These are phyloP conservation scores for Catharus ustulatus DNA, from an alignment of 2,797 vertebrate genomes.

Conservation along the genomic window DNA sequence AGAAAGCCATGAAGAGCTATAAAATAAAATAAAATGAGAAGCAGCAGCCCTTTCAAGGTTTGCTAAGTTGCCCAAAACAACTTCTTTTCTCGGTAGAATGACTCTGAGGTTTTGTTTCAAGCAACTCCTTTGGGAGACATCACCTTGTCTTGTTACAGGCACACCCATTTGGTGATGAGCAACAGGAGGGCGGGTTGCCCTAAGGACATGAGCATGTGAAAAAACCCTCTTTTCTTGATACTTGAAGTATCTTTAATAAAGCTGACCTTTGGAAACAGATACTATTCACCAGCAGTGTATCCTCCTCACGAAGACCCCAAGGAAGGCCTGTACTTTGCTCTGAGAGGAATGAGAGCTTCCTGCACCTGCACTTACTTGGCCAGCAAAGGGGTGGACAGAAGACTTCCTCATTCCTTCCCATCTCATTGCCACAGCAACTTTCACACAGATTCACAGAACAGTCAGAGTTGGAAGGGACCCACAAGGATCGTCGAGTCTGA, in stretches of 20 bases:
- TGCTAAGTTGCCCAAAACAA: background rate
- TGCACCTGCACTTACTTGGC: background rate
- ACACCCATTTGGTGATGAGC: background rate
- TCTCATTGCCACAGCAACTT: background rate
- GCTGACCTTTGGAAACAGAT: background rate
- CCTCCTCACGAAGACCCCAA: background rate
- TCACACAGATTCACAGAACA: background rate
- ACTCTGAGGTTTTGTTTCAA: background rate
- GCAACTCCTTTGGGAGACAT: background rate
- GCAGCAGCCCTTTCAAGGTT: background rate
- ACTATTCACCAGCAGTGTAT: background rate
- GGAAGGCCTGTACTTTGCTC: background rate
- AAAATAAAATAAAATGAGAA: constrained; percentile 8
- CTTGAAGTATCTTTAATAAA: background rate
- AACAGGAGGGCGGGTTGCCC: background rate
- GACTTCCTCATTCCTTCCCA: fast-evolving
- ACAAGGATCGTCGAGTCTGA: fast-evolving
- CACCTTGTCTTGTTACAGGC: background rate
- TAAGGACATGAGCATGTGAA: background rate
- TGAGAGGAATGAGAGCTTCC: background rate
- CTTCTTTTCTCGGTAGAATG: background rate
- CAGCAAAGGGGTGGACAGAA: background rate
- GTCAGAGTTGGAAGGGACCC: background rate
- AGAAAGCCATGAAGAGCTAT: background rate
- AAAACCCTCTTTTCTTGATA: background rate